Conservation (phyloP, 2,797 vertebrate species). For the Aeoliscus strigatus region DNA sequence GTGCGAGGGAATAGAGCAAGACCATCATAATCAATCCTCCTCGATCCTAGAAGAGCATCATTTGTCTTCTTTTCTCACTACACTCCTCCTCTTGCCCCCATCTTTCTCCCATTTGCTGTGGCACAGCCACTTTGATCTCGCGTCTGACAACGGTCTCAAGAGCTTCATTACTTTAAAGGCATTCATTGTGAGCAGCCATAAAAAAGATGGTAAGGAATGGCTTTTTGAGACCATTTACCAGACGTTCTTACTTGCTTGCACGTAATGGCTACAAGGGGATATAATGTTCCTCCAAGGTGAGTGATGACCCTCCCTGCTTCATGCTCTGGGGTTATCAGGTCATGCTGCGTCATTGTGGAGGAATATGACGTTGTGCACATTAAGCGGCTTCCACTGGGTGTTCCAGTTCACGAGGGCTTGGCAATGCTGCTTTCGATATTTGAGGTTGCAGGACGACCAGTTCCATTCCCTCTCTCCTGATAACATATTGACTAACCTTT, state of each 20-base stretch:
- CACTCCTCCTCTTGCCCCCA: conserved; percentile 44
- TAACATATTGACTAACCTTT: conserved; percentile 23
- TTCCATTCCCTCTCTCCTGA: background rate
- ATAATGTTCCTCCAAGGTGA: conserved; percentile 38
- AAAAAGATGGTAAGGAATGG: conserved; percentile 69
- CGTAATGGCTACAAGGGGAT: conserved; percentile 53
- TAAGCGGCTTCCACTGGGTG: conserved; percentile 22
- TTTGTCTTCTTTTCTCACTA: conserved; percentile 63
- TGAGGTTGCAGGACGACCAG: background rate
- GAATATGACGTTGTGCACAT: conserved; percentile 31
- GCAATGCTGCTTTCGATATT: conserved; percentile 21
- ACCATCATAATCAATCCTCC: conserved; percentile 66
- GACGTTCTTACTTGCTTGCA: conserved; percentile 33
- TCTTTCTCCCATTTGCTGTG: conserved; percentile 54
- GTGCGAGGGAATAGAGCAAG: conserved; percentile 40
- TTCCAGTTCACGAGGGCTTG: conserved; percentile 31
- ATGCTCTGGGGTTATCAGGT: conserved; percentile 42
- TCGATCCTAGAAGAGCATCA: conserved; percentile 60
- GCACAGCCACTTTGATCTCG: conserved; percentile 58
- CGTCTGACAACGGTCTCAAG: conserved; percentile 46
- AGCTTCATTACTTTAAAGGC: conserved; percentile 67
- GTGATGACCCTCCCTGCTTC: conserved; percentile 45
- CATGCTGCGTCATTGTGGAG: conserved; percentile 31
- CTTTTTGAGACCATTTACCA: conserved; percentile 62
- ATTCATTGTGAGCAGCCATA: conserved; percentile 57